Evolutionary conservation across 2,888 invertebrate species (phyloP).

Genomic region (Phaedon cochleariae): DNA sequence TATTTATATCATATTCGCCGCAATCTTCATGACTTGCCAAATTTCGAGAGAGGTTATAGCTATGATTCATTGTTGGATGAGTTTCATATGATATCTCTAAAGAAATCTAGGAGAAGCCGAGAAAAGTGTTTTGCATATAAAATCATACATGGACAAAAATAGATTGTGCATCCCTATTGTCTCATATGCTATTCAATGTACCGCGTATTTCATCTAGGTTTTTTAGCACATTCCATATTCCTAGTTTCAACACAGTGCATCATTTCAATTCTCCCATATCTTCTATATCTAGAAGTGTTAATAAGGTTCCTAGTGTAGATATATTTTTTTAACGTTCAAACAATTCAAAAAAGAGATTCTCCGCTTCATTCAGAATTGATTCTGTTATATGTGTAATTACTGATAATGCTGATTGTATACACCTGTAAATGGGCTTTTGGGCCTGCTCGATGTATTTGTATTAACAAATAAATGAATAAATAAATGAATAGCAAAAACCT

Average conservation of each 20-base stretch:
- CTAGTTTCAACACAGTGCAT: not conserved
- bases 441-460: too few relatives aligned
- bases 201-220: not conserved
- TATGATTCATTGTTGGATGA: conserved; percentile 2
- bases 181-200: not conserved
- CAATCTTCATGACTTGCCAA: too few relatives aligned
- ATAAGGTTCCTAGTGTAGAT: conserved; percentile 8
- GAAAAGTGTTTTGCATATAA: not conserved
- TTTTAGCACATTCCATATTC: not conserved
- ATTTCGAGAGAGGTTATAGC: not conserved
- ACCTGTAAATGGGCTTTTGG: too few relatives aligned
- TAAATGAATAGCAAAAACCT: too few relatives aligned
- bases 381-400: not conserved
- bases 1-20: too few relatives aligned
- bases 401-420: too few relatives aligned
- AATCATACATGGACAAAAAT: not conserved
- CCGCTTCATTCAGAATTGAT: too few relatives aligned
- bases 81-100: not conserved
- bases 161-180: not conserved
- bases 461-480: too few relatives aligned
- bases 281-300: not conserved
- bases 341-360: conserved; percentile 8
- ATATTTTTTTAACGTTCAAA: conserved; percentile 7
- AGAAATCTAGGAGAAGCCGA: not conserved
- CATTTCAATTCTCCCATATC: not conserved